Base-by-base conservation (phyloP, 2,113 vertebrate genomes). In the Bufo gargarizans region DNA sequence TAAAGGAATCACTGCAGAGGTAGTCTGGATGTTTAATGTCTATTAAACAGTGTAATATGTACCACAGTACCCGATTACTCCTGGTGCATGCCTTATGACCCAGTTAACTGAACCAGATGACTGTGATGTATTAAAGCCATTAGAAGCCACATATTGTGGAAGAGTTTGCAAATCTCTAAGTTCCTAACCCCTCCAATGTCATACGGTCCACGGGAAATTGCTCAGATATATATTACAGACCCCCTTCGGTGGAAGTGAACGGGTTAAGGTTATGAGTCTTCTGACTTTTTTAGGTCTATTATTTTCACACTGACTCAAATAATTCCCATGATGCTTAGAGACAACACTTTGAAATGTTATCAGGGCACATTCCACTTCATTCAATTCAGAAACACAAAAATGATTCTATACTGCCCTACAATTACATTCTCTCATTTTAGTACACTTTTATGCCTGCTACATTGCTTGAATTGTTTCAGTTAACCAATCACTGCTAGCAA, bases 41-140 rank as follows among this genome's bases (percentile, higher is more conserved):
- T 53, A 87, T 87, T 87, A 80, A 87, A 80, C 58, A 47, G 77
- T 65, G 61, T 80, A 78, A 80, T 80, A 55, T 69, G 61, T 80
- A 71, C 17, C 77, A 71, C 16, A 12, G 22, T 69, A 72, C 49
- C 77, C 67, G 77, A 87, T 87, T 80, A 80, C 86, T 87, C 86
- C 49, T 16, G 59, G 86, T 87, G 77, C 86, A 80, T 87, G 86
- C 65, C 81, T 82, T 61, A 82, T 88, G 86, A 88, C 86, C 86
- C 76, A 88, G 79, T 88, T 88, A 76, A 82, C 55, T 82, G 86
- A 82, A 72, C 86, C 79, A 59, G 58, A 59, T 88, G 79, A 82
- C 86, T 88, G 67, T 81, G 86, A 87, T 87, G 78, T 79, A 87
- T 87, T 72, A 72, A 87, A 87, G 86, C 77, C 77, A 87, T 88